Evolutionary conservation across 1,140 invertebrate species (phyloP), one percentile per base, ranked within the genome.

Genomic region (Drosophila setifemur): DNA sequence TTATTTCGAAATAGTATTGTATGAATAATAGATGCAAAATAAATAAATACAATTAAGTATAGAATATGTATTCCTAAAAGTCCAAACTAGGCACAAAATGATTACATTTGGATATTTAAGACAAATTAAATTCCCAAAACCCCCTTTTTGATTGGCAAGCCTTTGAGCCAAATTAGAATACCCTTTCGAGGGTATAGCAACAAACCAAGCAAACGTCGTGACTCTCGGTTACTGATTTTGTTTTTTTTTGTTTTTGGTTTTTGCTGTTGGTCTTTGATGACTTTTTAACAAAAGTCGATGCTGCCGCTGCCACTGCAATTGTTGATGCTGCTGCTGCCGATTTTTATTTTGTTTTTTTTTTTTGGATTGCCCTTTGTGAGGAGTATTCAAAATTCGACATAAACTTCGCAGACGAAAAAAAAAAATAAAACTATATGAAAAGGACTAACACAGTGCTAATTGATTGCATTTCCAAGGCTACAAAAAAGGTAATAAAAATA

Each of bases 231-330:
- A 44, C 52, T 58, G 40, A 33, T 23, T 48, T 49, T 57, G 35
- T 50, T 73, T 43, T 82, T 69, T 61, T 66, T n/a, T n/a, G n/a
- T n/a, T n/a, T n/a, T n/a, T n/a, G n/a, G 77, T 49, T 61, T 58
- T 73, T 83, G 42, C 58, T 63, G 70, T 71, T 83, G 73, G 79
- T 83, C 79, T 83, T 83, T 83, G 78, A 83, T 83, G 79, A 63
- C 70, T 83, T 85, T 83, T 85, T 78, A 74, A 74, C 70, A 83
- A 83, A 83, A 85, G 71, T 79, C 73, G 60, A 45, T 66, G 66
- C 53, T 49, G 45, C 45, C 28, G 29, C 35, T 64, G 64, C 42
- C 39, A 67, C 48, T 70, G 64, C 64, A 48, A 45, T 81, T 55
- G 48, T 49, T 48, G 33, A 43, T 55, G 29, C 25, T 19, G 14